Evolutionary conservation across 2,888 invertebrate species (phyloP).

Genomic region (Perdita meconis): DNA sequence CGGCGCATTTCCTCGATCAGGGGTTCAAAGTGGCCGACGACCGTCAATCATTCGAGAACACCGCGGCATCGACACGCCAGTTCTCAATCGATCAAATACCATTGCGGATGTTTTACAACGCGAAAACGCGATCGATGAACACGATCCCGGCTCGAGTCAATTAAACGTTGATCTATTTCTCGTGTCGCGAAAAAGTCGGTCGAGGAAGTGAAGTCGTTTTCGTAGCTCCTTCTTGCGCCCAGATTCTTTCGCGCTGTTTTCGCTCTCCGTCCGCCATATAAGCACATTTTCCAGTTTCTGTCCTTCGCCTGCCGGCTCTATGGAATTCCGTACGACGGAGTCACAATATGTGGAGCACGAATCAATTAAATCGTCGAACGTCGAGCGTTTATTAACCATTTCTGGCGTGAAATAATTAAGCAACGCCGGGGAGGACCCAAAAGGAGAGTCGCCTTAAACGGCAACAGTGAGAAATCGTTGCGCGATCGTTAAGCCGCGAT

Average conservation of each 20-base stretch:
- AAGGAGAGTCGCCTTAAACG: constrained; percentile 50
- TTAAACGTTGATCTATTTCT: constrained; percentile 68
- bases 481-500: constrained; percentile 53
- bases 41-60: constrained; percentile 53
- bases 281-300: constrained; percentile 1
- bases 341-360: not conserved
- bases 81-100: constrained; percentile 53
- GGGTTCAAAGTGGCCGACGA: constrained; percentile 29
- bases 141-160: constrained; percentile 52
- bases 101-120: constrained; percentile 41
- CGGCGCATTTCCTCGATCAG: constrained; percentile 16
- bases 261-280: constrained; percentile 14
- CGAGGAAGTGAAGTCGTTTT: constrained; percentile 30
- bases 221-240: constrained; percentile 17
- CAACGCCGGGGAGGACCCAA: not conserved
- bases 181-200: constrained; percentile 45
- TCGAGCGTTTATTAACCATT: constrained; percentile 32
- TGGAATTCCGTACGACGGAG: not conserved
- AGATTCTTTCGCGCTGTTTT: not conserved
- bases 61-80: constrained; percentile 28
- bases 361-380: constrained; percentile 24
- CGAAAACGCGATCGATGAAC: constrained; percentile 51
- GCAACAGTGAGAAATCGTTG: constrained; percentile 58
- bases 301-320: not conserved
- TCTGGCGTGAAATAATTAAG: constrained; percentile 36